phyloP scores from a whole-genome alignment of 2,113 vertebrate species.

The Hepsetus odoe region DNA sequence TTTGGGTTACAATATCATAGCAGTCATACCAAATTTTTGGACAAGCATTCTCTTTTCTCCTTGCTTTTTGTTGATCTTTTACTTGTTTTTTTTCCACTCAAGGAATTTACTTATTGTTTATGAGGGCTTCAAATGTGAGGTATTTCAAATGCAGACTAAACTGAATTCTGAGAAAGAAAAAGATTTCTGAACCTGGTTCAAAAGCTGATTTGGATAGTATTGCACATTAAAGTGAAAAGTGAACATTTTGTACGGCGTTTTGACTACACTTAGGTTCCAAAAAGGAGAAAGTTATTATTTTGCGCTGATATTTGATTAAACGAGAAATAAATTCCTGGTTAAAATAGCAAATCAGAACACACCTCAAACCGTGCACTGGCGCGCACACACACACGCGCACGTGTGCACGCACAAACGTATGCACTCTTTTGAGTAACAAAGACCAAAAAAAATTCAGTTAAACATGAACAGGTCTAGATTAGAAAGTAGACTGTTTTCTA shows the following conservation, averaged over 20 bases:
- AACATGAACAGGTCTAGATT: background rate
- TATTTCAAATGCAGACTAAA: slow-evolving; percentile 2
- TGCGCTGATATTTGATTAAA: slow-evolving; percentile 55
- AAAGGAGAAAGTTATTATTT: background rate
- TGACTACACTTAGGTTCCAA: background rate
- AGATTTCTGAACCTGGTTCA: slow-evolving; percentile 17
- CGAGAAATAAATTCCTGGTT: slow-evolving; percentile 62
- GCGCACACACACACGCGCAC: slow-evolving; percentile 17
- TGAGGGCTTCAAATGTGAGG: slow-evolving; percentile 43
- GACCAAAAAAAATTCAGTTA: background rate
- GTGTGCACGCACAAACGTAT: slow-evolving; percentile 19
- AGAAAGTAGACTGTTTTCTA: background rate
- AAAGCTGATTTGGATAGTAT: background rate
- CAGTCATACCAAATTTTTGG: slow-evolving; percentile 63
- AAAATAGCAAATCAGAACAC: slow-evolving; percentile 43
- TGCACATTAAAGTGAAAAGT: background rate
- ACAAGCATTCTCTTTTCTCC: slow-evolving; percentile 62
- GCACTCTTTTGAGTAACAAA: background rate
- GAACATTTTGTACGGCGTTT: slow-evolving; percentile 25
- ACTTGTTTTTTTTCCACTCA: slow-evolving; percentile 48
- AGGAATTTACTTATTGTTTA: slow-evolving; percentile 64
- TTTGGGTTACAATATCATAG: slow-evolving; percentile 64
- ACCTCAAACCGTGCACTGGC: slow-evolving; percentile 60
- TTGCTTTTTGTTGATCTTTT: slow-evolving; percentile 47
- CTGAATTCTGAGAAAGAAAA: slow-evolving; percentile 11